Percentiles rank a stretch among this genome's conserved stretches.
Conservation (phyloP, 2,797 vertebrate genomes). For the Hydrophis major region DNA sequence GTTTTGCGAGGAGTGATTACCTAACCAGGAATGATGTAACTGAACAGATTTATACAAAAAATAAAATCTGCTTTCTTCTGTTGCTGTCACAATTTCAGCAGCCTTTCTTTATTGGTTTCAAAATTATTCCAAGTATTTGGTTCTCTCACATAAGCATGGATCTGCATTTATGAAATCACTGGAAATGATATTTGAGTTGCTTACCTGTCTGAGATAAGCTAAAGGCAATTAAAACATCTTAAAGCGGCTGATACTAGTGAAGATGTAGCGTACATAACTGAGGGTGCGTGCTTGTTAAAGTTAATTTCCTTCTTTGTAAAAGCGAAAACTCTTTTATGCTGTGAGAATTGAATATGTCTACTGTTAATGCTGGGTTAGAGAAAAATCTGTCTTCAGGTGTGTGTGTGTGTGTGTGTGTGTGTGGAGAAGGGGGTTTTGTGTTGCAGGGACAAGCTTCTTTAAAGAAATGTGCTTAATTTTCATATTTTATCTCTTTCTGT, state of each 20-base stretch:
- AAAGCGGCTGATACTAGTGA: background rate
- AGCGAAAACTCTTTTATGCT: background rate
- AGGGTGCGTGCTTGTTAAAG: background rate
- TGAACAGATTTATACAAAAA: background rate
- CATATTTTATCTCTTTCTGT: background rate
- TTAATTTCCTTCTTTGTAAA: background rate
- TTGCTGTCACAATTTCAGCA: background rate
- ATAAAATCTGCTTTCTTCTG: background rate
- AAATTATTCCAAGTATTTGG: background rate
- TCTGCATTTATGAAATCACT: background rate
- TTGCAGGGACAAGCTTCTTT: background rate
- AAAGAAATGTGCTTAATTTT: background rate
- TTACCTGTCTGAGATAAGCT: background rate
- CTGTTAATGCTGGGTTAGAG: background rate
- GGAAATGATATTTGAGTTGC: background rate
- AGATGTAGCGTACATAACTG: background rate
- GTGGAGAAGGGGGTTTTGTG: background rate
- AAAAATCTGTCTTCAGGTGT: background rate
- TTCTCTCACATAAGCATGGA: background rate
- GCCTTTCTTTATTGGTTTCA: background rate
- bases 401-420: too few species aligned
- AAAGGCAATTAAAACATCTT: slow-evolving; percentile 2
- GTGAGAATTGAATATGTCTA: background rate
- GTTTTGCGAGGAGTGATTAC: slow-evolving; percentile 8
- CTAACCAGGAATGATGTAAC: background rate